phyloP scores from a whole-genome alignment of 64 coral and sea anemone species.

The Acropora tenuis region DNA sequence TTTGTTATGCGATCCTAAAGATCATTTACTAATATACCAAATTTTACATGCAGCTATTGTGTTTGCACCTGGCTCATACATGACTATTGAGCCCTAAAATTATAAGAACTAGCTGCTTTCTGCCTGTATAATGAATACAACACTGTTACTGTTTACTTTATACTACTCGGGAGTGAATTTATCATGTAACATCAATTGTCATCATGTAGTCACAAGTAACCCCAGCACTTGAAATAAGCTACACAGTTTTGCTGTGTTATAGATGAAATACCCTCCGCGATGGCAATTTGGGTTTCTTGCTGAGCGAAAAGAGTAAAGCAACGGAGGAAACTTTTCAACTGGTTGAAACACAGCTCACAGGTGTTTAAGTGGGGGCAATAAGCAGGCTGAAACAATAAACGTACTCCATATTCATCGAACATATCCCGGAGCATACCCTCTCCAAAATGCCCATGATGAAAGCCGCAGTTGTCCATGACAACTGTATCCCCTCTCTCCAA shows the following conservation, averaged over 20 bases:
- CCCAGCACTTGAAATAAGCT: slow-evolving; percentile 47
- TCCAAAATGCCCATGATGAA: slow-evolving; percentile 32
- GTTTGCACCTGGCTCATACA: background rate
- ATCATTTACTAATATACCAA: slow-evolving; percentile 41
- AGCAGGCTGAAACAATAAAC: slow-evolving; percentile 21
- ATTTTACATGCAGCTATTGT: slow-evolving; percentile 1
- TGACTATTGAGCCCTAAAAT: background rate
- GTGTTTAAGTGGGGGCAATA: slow-evolving; percentile 54
- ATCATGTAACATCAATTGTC: slow-evolving; percentile 18
- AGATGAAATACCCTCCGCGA: slow-evolving; percentile 37
- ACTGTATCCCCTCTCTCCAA: slow-evolving; percentile 35
- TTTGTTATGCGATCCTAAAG: slow-evolving; percentile 41
- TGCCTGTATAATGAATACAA: slow-evolving; percentile 3
- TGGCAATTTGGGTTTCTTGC: slow-evolving; percentile 35
- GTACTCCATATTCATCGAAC: slow-evolving; percentile 27
- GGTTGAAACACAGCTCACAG: slow-evolving; percentile 35
- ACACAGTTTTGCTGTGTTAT: slow-evolving; percentile 30
- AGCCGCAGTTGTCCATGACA: slow-evolving; percentile 59
- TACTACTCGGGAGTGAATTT: slow-evolving; percentile 1
- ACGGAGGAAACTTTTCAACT: slow-evolving; percentile 32
- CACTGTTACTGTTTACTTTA: slow-evolving; percentile 10
- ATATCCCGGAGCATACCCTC: slow-evolving; percentile 28
- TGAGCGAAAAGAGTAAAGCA: slow-evolving; percentile 13
- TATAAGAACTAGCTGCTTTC: slow-evolving; percentile 16
- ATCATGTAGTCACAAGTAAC: slow-evolving; percentile 16